Evolutionary conservation across 2,797 vertebrate species (phyloP).

Genomic region (Bufotes viridis): DNA sequence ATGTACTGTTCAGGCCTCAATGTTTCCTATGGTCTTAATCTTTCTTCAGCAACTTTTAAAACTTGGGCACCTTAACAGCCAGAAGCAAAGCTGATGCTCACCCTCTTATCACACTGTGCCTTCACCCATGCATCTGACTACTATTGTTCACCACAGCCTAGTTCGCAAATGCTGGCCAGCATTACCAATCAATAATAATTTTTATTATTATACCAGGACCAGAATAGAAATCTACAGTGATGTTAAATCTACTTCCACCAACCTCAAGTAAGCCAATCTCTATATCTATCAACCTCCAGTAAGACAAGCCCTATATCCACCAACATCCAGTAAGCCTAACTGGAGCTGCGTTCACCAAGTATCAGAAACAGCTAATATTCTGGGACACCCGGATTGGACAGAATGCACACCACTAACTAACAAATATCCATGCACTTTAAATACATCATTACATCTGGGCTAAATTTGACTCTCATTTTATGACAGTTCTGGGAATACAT

Average conservation of each 20-base stretch:
- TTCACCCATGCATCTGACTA: background rate
- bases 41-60: background rate
- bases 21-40: background rate
- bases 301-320: background rate
- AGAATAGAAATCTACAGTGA: background rate
- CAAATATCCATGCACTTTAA: constrained; percentile 17
- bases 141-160: background rate
- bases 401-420: constrained; percentile 14
- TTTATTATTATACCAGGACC: background rate
- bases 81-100: background rate
- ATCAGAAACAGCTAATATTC: constrained; percentile 5
- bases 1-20: background rate
- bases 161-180: background rate
- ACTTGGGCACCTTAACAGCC: background rate
- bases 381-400: constrained; percentile 8
- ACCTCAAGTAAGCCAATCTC: background rate
- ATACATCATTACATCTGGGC: constrained; percentile 42
- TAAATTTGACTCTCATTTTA: constrained; percentile 31
- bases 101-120: background rate
- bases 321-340: background rate
- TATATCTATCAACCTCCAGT: background rate
- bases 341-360: background rate
- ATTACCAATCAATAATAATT: background rate
- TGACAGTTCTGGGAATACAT: constrained; percentile 15
- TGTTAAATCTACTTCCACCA: background rate